Evolutionary conservation across 2,888 invertebrate species (phyloP).

Genomic region (Lutraria lutraria): DNA sequence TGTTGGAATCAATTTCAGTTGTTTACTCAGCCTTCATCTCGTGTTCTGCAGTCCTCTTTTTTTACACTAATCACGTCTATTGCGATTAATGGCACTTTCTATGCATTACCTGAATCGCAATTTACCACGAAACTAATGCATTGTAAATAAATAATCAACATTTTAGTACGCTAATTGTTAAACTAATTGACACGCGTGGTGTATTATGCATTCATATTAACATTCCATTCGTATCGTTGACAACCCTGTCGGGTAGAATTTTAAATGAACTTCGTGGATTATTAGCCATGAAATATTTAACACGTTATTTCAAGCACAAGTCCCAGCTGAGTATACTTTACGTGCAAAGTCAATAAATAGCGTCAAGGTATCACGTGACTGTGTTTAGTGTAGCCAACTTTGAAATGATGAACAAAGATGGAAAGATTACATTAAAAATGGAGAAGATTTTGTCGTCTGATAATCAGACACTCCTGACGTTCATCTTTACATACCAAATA

Average conservation of each 20-base stretch:
- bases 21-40: background rate
- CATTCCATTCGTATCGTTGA: background rate
- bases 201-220: conserved; percentile 14
- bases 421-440: too few species aligned
- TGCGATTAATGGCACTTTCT: background rate
- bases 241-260: conserved; percentile 19
- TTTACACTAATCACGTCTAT: background rate
- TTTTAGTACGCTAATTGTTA: background rate
- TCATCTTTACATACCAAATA: too few species aligned
- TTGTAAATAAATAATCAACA: conserved; percentile 15
- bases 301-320: background rate
- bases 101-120: background rate
- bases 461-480: too few species aligned
- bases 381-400: too few species aligned
- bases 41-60: background rate
- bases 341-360: background rate
- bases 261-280: background rate
- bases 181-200: background rate
- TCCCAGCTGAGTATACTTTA: background rate
- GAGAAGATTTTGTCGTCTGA: too few species aligned
- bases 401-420: too few species aligned
- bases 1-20: too few species aligned
- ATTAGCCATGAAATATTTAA: conserved; percentile 2
- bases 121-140: background rate
- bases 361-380: background rate